Percentiles rank a stretch among this genome's conserved stretches.
Conservation (phyloP, 1,140 invertebrate species). For the fruit fly (Drosophila melanogaster) region Release_6_plus_ISO1_MT NT_033779.5:12008501-12009000, state of each 20-base stretch:
- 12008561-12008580: slow-evolving; percentile 90
- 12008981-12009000: slow-evolving; percentile 89
- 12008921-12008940: slow-evolving; percentile 91
- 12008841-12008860: slow-evolving; percentile 87
- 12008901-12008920: slow-evolving; percentile 89
- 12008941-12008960: slow-evolving; percentile 90
- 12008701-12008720: background rate
- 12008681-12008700: slow-evolving; percentile 86
- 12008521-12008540: slow-evolving; percentile 90
- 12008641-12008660: slow-evolving; percentile 90
- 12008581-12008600: slow-evolving; percentile 89
- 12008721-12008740: background rate
- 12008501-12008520: slow-evolving; percentile 61
- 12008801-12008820: slow-evolving; percentile 91
- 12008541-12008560: slow-evolving; percentile 88
- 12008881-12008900: slow-evolving; percentile 88
- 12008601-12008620: slow-evolving; percentile 90
- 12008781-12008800: slow-evolving; percentile 92
- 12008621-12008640: slow-evolving; percentile 89
- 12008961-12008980: slow-evolving; percentile 91
- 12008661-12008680: slow-evolving; percentile 93
- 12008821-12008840: slow-evolving; percentile 89
- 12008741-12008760: slow-evolving; percentile 90
- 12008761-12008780: slow-evolving; percentile 91
- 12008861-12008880: slow-evolving; percentile 90